Conservation (phyloP, 1,140 invertebrate genomes). For the Cephus cinctus region DNA sequence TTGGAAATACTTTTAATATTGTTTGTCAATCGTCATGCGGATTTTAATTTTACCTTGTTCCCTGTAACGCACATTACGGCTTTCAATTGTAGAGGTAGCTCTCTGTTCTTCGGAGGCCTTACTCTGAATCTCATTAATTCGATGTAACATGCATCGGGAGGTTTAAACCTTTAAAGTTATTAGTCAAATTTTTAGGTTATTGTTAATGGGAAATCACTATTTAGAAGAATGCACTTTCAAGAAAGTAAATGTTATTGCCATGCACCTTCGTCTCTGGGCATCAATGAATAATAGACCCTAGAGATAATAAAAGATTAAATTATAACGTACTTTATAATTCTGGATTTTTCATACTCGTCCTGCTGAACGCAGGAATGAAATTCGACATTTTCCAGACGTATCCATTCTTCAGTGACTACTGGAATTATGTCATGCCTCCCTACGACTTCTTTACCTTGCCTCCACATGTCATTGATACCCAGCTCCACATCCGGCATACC, state of each 20-base stretch:
- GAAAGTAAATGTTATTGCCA: too few relatives aligned
- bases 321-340: slow-evolving; percentile 80
- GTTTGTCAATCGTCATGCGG: neutral
- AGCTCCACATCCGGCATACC: slow-evolving; percentile 95
- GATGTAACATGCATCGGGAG: slow-evolving; percentile 97
- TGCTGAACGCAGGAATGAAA: slow-evolving; percentile 94
- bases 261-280: too few relatives aligned
- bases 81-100: slow-evolving; percentile 94
- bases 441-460: slow-evolving; percentile 98
- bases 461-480: slow-evolving; percentile 93
- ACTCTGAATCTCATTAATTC: slow-evolving; percentile 96
- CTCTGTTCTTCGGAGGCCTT: slow-evolving; percentile 92
- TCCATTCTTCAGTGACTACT: slow-evolving; percentile 99
- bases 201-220: too few relatives aligned
- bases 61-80: slow-evolving; percentile 82
- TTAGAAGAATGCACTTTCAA: too few relatives aligned
- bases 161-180: slow-evolving; percentile 77
- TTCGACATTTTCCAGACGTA: slow-evolving; percentile 89
- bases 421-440: slow-evolving; percentile 99
- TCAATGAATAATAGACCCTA: slow-evolving; percentile 8
- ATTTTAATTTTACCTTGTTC: slow-evolving; percentile 64
- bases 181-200: too few relatives aligned
- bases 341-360: slow-evolving; percentile 86
- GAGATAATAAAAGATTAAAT: neutral
- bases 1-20: neutral